These are phyloP conservation scores for Synanthedon vespiformis DNA, from an alignment of 2,888 invertebrate species.

Conservation along the genomic window DNA sequence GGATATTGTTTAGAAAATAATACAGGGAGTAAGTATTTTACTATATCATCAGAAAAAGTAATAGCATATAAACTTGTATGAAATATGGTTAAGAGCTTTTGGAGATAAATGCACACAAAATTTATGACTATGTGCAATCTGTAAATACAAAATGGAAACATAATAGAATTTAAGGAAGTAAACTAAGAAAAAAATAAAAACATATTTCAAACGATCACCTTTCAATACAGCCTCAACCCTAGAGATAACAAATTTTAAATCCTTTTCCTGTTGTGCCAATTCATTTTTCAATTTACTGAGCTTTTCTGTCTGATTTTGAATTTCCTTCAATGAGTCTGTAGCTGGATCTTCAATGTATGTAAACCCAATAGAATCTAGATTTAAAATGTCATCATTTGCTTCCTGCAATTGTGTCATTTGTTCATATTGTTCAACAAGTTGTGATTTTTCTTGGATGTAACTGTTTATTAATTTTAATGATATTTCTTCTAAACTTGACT, in stretches of 20 bases:
- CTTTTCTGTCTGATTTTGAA: slow-evolving; percentile 74
- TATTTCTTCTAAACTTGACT: slow-evolving; percentile 82
- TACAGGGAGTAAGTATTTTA: no score
- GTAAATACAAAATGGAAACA: no score
- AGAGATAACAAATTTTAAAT: slow-evolving; percentile 62
- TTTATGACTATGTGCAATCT: no score
- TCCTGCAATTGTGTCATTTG: slow-evolving; percentile 76
- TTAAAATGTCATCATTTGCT: slow-evolving; percentile 57
- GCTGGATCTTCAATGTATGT: slow-evolving; percentile 72
- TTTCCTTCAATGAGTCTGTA: slow-evolving; percentile 73
- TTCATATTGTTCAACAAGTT: slow-evolving; percentile 76
- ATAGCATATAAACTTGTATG: no score
- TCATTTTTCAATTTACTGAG: slow-evolving; percentile 73
- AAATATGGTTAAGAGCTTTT: no score
- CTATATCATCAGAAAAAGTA: no score
- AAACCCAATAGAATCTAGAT: slow-evolving; percentile 74
- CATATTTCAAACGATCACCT: slow-evolving; percentile 21
- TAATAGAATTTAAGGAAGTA: no score
- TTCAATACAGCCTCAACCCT: slow-evolving; percentile 42
- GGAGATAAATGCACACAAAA: no score
- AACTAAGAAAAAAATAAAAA: no score
- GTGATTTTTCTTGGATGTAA: slow-evolving; percentile 76
- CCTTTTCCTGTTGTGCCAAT: slow-evolving; percentile 72
- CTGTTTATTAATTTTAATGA: slow-evolving; percentile 78
- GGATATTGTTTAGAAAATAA: no score